Conservation (phyloP, 2,113 vertebrate genomes). For the Phrynosoma blainvillii region DNA sequence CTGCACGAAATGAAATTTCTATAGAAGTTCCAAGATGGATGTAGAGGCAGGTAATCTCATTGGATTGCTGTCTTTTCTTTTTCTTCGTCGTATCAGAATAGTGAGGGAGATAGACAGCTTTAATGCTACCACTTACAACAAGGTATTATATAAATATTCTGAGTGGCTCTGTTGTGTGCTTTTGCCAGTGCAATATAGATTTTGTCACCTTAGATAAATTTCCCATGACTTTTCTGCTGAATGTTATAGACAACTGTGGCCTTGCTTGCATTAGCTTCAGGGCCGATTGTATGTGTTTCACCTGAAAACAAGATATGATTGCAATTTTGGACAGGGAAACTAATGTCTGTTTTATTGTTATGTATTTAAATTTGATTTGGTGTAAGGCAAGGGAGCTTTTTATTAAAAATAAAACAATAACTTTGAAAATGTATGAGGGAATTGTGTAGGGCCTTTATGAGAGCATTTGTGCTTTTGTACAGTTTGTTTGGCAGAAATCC, state of each 20-base stretch:
- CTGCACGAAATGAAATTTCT: constrained; percentile 31
- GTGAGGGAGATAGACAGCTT: constrained; percentile 42
- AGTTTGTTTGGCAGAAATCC: neutral
- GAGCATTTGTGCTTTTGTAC: neutral
- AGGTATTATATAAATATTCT: constrained; percentile 52
- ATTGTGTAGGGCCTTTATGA: neutral
- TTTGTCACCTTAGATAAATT: constrained; percentile 52
- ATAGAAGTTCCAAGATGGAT: constrained; percentile 32
- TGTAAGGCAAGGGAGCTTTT: constrained; percentile 43
- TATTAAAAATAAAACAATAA: constrained; percentile 59
- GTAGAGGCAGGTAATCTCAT: constrained; percentile 36
- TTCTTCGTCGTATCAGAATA: constrained; percentile 41
- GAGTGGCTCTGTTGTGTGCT: constrained; percentile 42
- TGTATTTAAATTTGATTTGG: constrained; percentile 71
- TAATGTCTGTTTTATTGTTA: constrained; percentile 63
- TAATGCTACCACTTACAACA: constrained; percentile 39
- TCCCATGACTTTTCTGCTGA: constrained; percentile 46
- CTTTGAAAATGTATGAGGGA: constrained; percentile 36
- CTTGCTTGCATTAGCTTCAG: constrained; percentile 51
- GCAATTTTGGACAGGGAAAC: constrained; percentile 62
- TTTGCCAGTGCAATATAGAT: constrained; percentile 56
- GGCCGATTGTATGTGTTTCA: constrained; percentile 42
- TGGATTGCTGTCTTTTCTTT: constrained; percentile 22
- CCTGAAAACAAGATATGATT: constrained; percentile 48
- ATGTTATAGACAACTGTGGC: constrained; percentile 49